Evolutionary conservation across 2,888 invertebrate species (phyloP), one percentile per base, ranked within the genome.

Genomic region (Lucinisca nassula): DNA sequence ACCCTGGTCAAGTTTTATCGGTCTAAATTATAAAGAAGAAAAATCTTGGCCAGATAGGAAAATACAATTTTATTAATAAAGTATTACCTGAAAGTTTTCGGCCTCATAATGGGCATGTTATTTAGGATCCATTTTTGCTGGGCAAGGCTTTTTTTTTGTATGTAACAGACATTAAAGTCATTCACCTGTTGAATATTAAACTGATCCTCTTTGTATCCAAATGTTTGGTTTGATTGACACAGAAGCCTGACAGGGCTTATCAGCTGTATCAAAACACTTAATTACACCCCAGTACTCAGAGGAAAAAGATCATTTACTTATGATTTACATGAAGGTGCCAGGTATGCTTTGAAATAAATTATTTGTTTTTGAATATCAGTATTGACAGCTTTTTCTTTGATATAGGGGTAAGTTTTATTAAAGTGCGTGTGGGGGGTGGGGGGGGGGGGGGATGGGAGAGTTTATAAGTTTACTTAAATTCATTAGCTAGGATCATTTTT

Each of bases 241-340:
- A 49, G 12, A 51, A 82, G 77, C 83, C 87, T 87, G 87, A 72
- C 80, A 84, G 27, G 83, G 83, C 87, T 83, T 87, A 87, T 87
- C 87, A 87, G 87, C 70, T 37, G 35, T 49, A 73, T 77, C 80
- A 80, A 73, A 83, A 83, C 61, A 45, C 49, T 80, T 83, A 83
- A 82, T 79, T 86, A 67, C 40, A 37, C 78, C 35, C 37, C n/a
- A 30, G 35, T 35, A 67, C 82, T 51, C 80, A 73, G 80, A 35
- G 55, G 51, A 40, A 38, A 45, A 4, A 21, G 17, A 55, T 17
- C n/a, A n/a, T n/a, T n/a, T 55, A n/a, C 12, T 55, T 55, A 55
- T 55, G 55, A 55, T 55, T 55, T 55, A 55, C 4, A n/a, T 14
- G n/a, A 55, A 17, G 55, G n/a, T 55, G 21, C 17, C 55, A 55